phyloP scores from a whole-genome alignment of 2,888 invertebrate species.

The Achlya flavicornis region DNA sequence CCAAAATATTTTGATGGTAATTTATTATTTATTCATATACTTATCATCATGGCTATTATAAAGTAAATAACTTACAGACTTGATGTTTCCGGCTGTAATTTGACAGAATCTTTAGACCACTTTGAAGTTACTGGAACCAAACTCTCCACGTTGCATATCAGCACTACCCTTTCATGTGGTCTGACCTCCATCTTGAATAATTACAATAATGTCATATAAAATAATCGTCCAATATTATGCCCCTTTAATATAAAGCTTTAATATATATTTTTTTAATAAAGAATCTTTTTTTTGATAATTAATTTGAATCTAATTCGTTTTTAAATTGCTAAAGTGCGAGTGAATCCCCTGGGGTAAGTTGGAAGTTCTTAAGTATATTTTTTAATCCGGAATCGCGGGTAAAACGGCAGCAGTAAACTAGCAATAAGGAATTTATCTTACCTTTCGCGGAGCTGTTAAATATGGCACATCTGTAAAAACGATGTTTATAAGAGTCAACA shows the following conservation, averaged over 20 bases:
- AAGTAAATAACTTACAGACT: conserved; percentile 58
- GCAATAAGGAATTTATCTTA: conserved; percentile 34
- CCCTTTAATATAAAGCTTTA: no score
- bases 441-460: conserved; percentile 69
- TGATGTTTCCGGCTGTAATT: conserved; percentile 42
- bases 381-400: no score
- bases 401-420: background rate
- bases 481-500: background rate
- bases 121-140: conserved; percentile 84
- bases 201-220: background rate
- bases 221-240: no score
- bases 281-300: no score
- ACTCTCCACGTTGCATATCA: conserved; percentile 85
- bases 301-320: no score
- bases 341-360: no score
- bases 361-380: no score
- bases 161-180: conserved; percentile 73
- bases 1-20: no score
- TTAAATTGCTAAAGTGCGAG: no score
- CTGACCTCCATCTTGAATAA: conserved; percentile 58
- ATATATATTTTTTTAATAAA: no score
- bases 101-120: conserved; percentile 74
- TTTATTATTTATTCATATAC: no score
- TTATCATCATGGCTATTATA: no score
- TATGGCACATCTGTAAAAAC: conserved; percentile 78